Percentiles rank a stretch among this genome's conserved stretches.
phyloP scores from a whole-genome alignment of 2,113 vertebrate genomes.

The Copsychus sechellarum region DNA sequence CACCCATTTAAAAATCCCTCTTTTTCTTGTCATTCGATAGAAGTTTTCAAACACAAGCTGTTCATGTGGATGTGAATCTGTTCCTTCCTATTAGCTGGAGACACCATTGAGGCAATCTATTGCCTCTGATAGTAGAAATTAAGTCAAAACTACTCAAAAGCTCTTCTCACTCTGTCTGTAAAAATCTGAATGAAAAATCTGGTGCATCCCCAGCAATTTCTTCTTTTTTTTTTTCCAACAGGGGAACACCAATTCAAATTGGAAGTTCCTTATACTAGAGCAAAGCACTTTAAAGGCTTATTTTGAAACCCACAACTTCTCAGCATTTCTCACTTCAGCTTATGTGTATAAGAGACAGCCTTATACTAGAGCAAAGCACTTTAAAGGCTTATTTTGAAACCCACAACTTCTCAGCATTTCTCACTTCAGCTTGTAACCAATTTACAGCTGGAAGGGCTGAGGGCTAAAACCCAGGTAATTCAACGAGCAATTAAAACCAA shows the following conservation, averaged over 20 bases:
- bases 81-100: not conserved
- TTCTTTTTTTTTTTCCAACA: fast-evolving
- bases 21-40: not conserved
- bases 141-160: not conserved
- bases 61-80: not conserved
- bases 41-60: not conserved
- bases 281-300: not conserved
- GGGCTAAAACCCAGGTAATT: slow-evolving; percentile 2
- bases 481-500: slow-evolving; percentile 32
- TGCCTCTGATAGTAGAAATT: not conserved
- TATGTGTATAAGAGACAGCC: too few relatives aligned
- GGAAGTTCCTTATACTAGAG: not conserved
- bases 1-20: not conserved
- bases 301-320: not conserved
- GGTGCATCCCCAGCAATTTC: not conserved
- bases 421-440: not conserved
- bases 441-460: not conserved
- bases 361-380: not conserved
- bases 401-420: not conserved
- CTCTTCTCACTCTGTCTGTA: not conserved
- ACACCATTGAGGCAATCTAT: not conserved
- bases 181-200: not conserved
- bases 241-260: not conserved
- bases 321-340: not conserved
- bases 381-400: not conserved